These are phyloP conservation scores for Dissostichus mawsoni DNA, from an alignment of 2,113 vertebrate species.

Conservation along the genomic window DNA sequence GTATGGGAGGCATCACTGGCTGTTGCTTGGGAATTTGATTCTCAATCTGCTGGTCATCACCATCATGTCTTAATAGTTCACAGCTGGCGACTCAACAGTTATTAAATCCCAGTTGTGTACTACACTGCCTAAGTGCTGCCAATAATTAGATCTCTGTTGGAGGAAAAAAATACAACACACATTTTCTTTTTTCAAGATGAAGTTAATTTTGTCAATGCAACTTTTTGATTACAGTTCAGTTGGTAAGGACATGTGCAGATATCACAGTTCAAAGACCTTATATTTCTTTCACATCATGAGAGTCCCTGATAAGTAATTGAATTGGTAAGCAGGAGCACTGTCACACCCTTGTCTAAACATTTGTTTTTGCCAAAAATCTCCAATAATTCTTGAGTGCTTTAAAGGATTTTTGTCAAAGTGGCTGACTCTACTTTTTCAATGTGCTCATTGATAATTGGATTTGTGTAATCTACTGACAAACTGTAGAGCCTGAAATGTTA, in stretches of 20 bases:
- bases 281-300: constrained; percentile 18
- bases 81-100: constrained; percentile 77
- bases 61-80: constrained; percentile 76
- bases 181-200: too few species aligned
- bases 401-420: constrained; percentile 23
- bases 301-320: constrained; percentile 39
- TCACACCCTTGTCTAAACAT: constrained; percentile 13
- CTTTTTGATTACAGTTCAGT: constrained; percentile 1
- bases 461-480: constrained; percentile 18
- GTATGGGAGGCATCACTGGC: constrained; percentile 51
- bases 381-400: constrained; percentile 35
- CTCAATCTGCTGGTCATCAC: constrained; percentile 71
- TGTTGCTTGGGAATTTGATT: constrained; percentile 62
- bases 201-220: not conserved
- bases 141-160: constrained; percentile 61
- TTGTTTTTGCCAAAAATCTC: constrained; percentile 33
- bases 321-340: constrained; percentile 29
- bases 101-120: constrained; percentile 72
- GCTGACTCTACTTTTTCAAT: constrained; percentile 25
- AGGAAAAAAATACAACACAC: constrained; percentile 24
- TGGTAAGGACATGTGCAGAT: constrained; percentile 5
- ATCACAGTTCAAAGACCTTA: constrained; percentile 5
- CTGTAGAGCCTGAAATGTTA: constrained; percentile 25
- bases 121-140: constrained; percentile 50
- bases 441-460: constrained; percentile 29